Evolutionary conservation across 2,113 vertebrate genomes (phyloP).

Genomic region (Sardina pilchardus): DNA sequence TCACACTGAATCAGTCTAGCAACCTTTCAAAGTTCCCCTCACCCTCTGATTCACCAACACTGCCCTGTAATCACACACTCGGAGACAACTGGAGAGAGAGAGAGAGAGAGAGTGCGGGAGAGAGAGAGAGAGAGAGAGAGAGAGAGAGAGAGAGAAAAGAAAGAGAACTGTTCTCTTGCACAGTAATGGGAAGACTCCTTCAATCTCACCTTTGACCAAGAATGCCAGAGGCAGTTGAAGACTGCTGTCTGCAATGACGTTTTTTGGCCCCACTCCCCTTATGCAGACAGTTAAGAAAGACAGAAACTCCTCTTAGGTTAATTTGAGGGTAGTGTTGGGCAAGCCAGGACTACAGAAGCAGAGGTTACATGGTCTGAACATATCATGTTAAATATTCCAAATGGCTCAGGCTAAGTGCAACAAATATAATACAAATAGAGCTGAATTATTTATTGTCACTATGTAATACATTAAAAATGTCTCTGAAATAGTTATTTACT

Average conservation of each 20-base stretch:
- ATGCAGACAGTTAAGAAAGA: background rate
- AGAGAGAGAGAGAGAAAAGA: background rate
- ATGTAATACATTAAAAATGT: no score
- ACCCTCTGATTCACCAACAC: conserved; percentile 9
- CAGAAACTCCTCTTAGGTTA: background rate
- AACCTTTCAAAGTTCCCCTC: background rate
- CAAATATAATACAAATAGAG: no score
- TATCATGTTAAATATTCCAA: background rate
- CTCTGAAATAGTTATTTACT: no score
- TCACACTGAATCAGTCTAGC: background rate
- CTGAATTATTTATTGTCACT: no score
- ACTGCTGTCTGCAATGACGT: background rate
- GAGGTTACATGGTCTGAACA: background rate
- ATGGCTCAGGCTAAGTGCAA: no score
- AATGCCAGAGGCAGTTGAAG: background rate
- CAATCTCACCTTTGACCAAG: background rate
- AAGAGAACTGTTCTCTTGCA: background rate
- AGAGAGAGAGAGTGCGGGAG: background rate
- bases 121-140: background rate
- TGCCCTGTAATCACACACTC: conserved; percentile 8
- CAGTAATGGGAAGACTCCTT: background rate
- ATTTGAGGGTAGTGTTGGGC: conserved; percentile 3
- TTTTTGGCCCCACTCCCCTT: background rate
- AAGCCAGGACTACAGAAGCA: background rate
- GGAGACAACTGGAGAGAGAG: background rate